Base-by-base conservation (phyloP, 2,888 invertebrate species). In the Phyto melanocephala region DNA sequence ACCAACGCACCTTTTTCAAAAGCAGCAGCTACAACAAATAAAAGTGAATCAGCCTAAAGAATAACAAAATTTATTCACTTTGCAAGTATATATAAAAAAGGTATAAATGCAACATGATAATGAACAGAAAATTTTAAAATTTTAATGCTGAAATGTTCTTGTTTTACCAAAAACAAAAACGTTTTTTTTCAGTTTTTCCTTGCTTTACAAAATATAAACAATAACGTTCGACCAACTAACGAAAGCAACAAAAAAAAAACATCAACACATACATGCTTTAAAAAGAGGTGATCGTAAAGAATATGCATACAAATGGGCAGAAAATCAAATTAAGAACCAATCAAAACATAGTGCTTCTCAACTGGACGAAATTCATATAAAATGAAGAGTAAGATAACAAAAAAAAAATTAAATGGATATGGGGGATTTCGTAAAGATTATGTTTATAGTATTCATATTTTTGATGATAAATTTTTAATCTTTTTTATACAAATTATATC, bases 11-110 rank as follows among this genome's bases (percentile, higher is more conserved):
- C 33, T 35, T 6, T 11, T 5, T 35, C 17, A 33, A 15, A n/a
- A 76, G 40, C 45, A 56, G 45, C n/a, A 58, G 0, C 58, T 47
- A 37, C n/a, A 63, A 54, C 37, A 72, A 35, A 47, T 37, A 45
- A 58, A 67, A 60, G 37, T 81, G 71, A 81, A 52, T 76, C 71
- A 81, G 33, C 20, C 8, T 24, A 47, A 35, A 28, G 40, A 45
- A 15, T 17, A 17, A 20, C 17, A 63, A 42, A 42, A 62, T 56
- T 8, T 54, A 42, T 42, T 40, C 28, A 54, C 4, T 33, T 42
- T 8, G 45, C 10, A 3, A 58, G 35, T 35, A 45, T 45, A 70
- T 40, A 70, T 13, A 70, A 42, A 63, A 6, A n/a, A n/a, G n/a
- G n/a, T n/a, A n/a, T n/a, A n/a, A n/a, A n/a, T n/a, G n/a, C n/a